phyloP scores from a whole-genome alignment of 2,888 invertebrate genomes.

The Drosophila phalerata region DNA sequence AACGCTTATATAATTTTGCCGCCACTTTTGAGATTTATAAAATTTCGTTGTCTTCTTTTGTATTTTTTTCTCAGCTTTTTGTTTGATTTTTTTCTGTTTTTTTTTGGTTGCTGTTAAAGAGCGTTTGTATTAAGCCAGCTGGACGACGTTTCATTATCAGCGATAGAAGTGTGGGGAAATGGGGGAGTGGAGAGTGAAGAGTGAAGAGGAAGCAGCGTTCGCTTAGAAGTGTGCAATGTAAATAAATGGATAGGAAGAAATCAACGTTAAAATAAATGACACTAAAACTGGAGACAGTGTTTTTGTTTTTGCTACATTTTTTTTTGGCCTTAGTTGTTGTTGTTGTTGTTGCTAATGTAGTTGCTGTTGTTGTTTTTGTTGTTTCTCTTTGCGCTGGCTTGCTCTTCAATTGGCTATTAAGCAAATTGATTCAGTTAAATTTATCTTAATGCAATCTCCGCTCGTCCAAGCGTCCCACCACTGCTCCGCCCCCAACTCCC shows the following conservation, averaged over 20 bases:
- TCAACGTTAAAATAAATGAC: conserved; percentile 83
- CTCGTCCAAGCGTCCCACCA: conserved; percentile 63
- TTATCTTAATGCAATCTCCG: conserved; percentile 85
- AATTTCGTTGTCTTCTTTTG: conserved; percentile 40
- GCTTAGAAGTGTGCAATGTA: conserved; percentile 79
- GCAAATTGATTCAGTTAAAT: conserved; percentile 85
- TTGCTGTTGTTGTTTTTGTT: conserved; percentile 37
- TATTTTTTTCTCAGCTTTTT: conserved; percentile 23
- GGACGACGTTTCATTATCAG: conserved; percentile 75
- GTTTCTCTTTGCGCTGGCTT: conserved; percentile 65
- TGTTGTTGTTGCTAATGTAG: conserved; percentile 37
- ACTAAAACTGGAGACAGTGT: conserved; percentile 82
- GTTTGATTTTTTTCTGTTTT: conserved; percentile 10
- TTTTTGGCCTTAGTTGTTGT: conserved; percentile 27
- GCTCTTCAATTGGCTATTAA: conserved; percentile 85
- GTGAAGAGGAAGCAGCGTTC: conserved; percentile 12
- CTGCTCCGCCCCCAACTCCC: conserved; percentile 8
- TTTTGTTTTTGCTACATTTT: conserved; percentile 29
- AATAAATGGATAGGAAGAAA: conserved; percentile 82
- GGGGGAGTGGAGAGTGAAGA: background rate
- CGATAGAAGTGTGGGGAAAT: background rate
- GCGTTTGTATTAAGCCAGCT: conserved; percentile 74
- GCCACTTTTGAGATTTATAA: conserved; percentile 79
- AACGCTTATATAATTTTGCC: conserved; percentile 78
- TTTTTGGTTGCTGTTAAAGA: conserved; percentile 50